Evolutionary conservation across 2,113 vertebrate species (phyloP).

Genomic region (Tyrannus savana): DNA sequence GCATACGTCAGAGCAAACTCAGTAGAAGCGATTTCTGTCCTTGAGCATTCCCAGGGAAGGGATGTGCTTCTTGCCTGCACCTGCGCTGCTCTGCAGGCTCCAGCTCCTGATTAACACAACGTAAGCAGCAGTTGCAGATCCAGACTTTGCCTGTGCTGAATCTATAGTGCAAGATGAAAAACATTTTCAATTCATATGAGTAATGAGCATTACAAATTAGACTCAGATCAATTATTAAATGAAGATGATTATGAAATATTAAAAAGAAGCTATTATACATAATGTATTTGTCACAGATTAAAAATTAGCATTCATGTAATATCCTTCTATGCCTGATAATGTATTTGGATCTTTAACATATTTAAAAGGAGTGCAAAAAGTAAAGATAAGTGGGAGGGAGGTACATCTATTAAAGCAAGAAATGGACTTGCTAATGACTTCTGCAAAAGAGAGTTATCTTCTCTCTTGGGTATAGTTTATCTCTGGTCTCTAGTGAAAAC

Average conservation of each 20-base stretch:
- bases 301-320: not conserved
- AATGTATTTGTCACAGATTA: constrained; percentile 34
- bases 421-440: not conserved
- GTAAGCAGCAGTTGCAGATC: rapidly evolving
- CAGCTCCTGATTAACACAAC: not conserved
- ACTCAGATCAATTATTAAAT: constrained; percentile 50
- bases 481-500: not conserved
- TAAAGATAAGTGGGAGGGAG: not conserved
- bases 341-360: not conserved
- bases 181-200: constrained; percentile 7
- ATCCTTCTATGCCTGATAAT: not conserved
- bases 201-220: constrained; percentile 38
- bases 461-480: not conserved
- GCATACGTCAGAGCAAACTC: not conserved
- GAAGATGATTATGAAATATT: constrained; percentile 49
- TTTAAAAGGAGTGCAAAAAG: not conserved
- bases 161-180: not conserved
- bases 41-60: not conserved
- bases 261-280: constrained; percentile 22
- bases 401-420: not conserved
- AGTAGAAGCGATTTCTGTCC: not conserved
- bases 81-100: not conserved
- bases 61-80: rapidly evolving
- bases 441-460: not conserved
- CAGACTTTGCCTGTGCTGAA: not conserved